Conservation (phyloP, 23 tunicate species). For the Trididemnum nubilum region DNA sequence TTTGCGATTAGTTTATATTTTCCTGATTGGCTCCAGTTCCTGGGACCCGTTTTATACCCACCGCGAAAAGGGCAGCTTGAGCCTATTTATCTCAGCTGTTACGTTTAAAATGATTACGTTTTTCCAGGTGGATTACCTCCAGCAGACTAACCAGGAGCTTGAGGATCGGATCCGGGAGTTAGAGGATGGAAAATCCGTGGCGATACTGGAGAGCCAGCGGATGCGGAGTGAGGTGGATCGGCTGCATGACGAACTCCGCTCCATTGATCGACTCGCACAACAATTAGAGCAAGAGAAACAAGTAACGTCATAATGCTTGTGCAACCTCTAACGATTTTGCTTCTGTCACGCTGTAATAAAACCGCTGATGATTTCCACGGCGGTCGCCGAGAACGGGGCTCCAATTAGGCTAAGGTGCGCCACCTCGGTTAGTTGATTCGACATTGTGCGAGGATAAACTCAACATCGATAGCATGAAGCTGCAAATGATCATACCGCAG, state of each 20-base stretch:
- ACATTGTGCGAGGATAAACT: too few species aligned
- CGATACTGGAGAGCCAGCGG: conserved; percentile 45
- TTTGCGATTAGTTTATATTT: too few species aligned
- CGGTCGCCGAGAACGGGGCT: too few species aligned
- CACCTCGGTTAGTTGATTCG: too few species aligned
- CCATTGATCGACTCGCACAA: conserved; percentile 80
- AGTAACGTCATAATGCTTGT: conserved; percentile 28
- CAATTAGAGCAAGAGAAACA: conserved; percentile 84
- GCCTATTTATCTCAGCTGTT: too few species aligned
- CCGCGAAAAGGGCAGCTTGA: too few species aligned
- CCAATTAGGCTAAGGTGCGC: too few species aligned
- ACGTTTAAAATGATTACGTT: too few species aligned
- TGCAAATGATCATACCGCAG: too few species aligned
- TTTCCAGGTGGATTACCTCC: conserved; percentile 94
- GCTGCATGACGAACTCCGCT: conserved; percentile 68
- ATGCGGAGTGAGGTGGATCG: conserved; percentile 66
- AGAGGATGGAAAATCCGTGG: conserved; percentile 54
- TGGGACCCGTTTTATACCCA: too few species aligned
- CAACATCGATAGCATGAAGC: too few species aligned
- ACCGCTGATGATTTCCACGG: background rate
- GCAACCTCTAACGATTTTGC: background rate
- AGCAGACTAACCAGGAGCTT: conserved; percentile 86
- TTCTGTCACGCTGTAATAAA: background rate
- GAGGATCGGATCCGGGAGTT: conserved; percentile 72
- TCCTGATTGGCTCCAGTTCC: too few species aligned